phyloP scores from a whole-genome alignment of 2,113 vertebrate species.

The Pituophis catenifer region DNA sequence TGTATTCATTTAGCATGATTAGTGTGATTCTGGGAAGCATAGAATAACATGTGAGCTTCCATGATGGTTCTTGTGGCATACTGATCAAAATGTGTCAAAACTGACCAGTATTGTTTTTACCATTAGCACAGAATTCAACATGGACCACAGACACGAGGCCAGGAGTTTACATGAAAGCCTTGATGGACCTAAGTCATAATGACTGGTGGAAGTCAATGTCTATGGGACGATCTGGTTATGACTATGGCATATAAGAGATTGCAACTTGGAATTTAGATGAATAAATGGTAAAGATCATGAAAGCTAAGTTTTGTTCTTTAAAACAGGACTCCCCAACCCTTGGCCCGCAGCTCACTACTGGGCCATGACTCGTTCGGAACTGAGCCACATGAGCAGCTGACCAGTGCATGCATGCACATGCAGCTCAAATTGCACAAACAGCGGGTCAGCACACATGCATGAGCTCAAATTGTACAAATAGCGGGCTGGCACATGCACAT shows the following conservation, averaged over 20 bases:
- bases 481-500: too few relatives aligned
- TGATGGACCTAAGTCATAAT: not conserved
- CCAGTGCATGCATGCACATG: too few relatives aligned
- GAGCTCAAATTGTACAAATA: too few relatives aligned
- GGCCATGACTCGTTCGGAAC: too few relatives aligned
- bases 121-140: not conserved
- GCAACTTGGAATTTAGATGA: not conserved
- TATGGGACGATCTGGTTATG: not conserved
- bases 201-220: not conserved
- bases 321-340: not conserved
- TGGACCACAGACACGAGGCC: not conserved
- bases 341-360: too few relatives aligned
- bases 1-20: not conserved
- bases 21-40: not conserved
- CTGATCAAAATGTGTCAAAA: not conserved
- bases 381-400: too few relatives aligned
- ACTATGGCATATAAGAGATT: not conserved
- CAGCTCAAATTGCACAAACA: too few relatives aligned
- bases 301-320: not conserved
- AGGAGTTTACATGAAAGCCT: not conserved
- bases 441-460: rapidly evolving
- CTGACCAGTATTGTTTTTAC: not conserved
- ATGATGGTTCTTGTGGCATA: not conserved
- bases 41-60: not conserved
- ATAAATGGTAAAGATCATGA: not conserved